Evolutionary conservation across 2,888 invertebrate genomes (phyloP).

Genomic region (Latrodectus hesperus): DNA sequence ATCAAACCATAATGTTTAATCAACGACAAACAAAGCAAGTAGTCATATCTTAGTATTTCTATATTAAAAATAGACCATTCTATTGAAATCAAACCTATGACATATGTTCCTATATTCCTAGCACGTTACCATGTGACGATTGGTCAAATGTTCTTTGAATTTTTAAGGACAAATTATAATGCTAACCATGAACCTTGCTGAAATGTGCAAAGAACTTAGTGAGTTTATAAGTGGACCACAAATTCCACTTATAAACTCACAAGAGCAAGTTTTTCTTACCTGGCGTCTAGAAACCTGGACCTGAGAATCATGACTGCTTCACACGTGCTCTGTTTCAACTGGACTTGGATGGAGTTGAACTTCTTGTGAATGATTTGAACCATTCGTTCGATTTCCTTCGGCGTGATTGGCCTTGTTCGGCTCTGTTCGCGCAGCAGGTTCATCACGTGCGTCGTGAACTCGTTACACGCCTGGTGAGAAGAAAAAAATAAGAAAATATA

Average conservation of each 20-base stretch:
- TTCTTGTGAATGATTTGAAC: constrained; percentile 99
- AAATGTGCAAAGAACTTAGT: no score
- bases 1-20: no score
- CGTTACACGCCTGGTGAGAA: constrained; percentile 88
- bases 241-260: neutral
- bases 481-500: no score
- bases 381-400: constrained; percentile 99
- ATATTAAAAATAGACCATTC: neutral
- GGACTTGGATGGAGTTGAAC: constrained; percentile 93
- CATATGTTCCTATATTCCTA: neutral
- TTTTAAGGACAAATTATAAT: neutral
- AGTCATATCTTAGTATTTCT: neutral
- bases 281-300: constrained; percentile 84
- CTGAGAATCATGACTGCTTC: constrained; percentile 99
- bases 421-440: constrained; percentile 96
- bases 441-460: constrained; percentile 99
- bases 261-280: constrained; percentile 75
- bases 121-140: neutral
- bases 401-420: constrained; percentile 97
- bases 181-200: no score
- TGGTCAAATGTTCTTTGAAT: neutral
- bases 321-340: constrained; percentile 99
- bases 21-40: no score
- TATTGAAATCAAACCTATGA: neutral
- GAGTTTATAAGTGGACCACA: neutral